Evolutionary conservation across 2,888 invertebrate genomes (phyloP).

Genomic region (Acanthosepion esculentum): DNA sequence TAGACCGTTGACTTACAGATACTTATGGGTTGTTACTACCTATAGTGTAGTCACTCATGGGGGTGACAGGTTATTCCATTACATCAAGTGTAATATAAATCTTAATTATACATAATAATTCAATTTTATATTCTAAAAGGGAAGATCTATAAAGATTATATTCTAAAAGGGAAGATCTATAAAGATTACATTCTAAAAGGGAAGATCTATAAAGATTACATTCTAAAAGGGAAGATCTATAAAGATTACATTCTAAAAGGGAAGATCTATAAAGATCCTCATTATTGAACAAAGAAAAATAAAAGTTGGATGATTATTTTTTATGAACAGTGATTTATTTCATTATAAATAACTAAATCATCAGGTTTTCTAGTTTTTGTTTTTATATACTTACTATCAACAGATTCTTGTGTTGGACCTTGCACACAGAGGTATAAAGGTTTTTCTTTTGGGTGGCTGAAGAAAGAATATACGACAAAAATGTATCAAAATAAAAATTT

Average conservation of each 20-base stretch:
- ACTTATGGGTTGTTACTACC: no score
- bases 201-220: neutral
- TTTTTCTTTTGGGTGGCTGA: conserved; percentile 73
- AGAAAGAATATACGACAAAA: neutral
- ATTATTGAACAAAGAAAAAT: neutral
- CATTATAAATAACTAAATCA: neutral
- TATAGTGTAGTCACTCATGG: no score
- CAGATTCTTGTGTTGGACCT: conserved; percentile 77
- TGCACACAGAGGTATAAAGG: conserved; percentile 79
- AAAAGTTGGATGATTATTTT: neutral
- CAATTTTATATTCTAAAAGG: neutral
- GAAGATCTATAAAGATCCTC: neutral
- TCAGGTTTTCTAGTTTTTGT: neutral
- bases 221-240: neutral
- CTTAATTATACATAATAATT: no score
- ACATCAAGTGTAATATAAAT: no score
- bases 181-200: neutral
- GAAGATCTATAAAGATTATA: neutral
- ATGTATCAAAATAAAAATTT: neutral
- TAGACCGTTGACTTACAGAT: no score
- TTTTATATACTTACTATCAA: conserved; percentile 73
- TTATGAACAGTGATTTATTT: neutral
- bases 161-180: neutral
- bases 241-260: neutral
- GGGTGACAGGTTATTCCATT: no score